Base-by-base conservation (phyloP, 2,888 invertebrate genomes). In the Lacanobia oleracea region DNA sequence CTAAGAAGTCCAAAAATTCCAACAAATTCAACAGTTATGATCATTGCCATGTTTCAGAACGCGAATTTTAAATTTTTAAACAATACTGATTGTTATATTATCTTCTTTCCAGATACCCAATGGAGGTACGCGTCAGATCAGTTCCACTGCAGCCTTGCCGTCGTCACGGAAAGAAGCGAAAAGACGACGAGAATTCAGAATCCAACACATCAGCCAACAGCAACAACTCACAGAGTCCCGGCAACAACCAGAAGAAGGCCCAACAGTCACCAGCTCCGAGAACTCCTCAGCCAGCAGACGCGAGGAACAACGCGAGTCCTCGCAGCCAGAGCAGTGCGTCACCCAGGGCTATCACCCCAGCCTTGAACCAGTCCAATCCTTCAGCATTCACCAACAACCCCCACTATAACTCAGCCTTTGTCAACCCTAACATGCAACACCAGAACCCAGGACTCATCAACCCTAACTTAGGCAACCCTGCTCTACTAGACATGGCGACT, bases 81-180 rank as follows among this genome's bases (percentile, higher is more conserved):
- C 18, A 18, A 23, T 45, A 27, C 60, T 45, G 3, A 61, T 45
- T 45, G 5, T 43, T n/a, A 9, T 40, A 1, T 2, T 12, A 18
- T 69, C 3, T 66, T 83, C 76, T 79, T 93, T 96, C 65, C 90
- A 98, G 98, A 93, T 99, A 97, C 92, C 98, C 98, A 59, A 98
- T 98, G 95, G 98, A 98, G 93, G 98, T 98, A 33, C 97, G 98
- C 82, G 97, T 98, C 37, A 96, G 99, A 69, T 97, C 98, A 4
- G 98, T 98, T 14, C 99, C 99, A 0, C 94, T 98, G 14, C 97
- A 98, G 86, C 98, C 98, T 0, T 98, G 98, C 88, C 97, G 98
- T 78, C 96, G 97, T 33, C 98, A 98, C 87, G 98, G 98, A 0
- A 98, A 98, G 87, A 98, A 98, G 88, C 96, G 98, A 72, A 98